These are phyloP conservation scores for Naja naja DNA, from an alignment of 2,113 vertebrate species.

Conservation along the genomic window DNA sequence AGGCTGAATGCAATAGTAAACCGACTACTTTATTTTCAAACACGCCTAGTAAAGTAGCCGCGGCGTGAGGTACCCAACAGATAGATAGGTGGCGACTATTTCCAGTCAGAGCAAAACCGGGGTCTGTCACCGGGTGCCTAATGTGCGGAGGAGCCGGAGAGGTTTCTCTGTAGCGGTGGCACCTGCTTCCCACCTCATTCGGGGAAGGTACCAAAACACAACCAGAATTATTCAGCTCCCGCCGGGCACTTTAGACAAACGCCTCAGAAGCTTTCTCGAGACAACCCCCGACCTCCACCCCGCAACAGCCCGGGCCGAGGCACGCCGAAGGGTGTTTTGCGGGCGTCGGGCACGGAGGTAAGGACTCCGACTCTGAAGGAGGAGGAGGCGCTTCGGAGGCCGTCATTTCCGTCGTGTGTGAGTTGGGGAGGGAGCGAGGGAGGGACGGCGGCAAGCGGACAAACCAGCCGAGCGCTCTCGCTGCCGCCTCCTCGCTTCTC, in stretches of 20 bases:
- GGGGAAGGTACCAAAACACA: neutral
- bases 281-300: too few relatives aligned
- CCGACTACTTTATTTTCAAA: neutral
- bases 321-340: neutral
- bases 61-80: neutral
- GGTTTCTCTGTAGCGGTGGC: neutral
- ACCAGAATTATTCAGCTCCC: neutral
- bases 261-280: too few relatives aligned
- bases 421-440: slow-evolving; percentile 25
- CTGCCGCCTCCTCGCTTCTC: neutral
- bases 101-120: neutral
- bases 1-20: neutral
- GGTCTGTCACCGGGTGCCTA: neutral
- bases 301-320: neutral
- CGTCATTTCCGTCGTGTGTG: slow-evolving; percentile 56
- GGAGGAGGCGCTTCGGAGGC: slow-evolving; percentile 41
- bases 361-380: neutral
- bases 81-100: neutral
- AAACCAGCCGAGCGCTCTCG: neutral
- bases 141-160: neutral
- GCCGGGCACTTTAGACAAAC: neutral
- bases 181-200: neutral
- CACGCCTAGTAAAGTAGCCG: neutral
- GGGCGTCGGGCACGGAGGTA: neutral
- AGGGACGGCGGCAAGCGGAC: neutral